phyloP scores from a whole-genome alignment of 2,797 vertebrate species.

The Sardinella longiceps region DNA sequence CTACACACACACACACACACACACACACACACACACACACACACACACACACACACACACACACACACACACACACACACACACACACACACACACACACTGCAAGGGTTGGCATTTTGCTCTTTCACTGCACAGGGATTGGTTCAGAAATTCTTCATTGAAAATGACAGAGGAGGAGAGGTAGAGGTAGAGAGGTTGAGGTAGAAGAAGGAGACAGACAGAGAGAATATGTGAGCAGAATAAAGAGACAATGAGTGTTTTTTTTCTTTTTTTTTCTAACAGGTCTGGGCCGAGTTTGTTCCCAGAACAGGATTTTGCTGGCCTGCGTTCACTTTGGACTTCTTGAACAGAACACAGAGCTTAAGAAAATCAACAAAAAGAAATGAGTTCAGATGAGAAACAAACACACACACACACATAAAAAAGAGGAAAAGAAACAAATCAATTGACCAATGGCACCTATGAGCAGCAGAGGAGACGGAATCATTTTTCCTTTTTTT shows the following conservation, averaged over 20 bases:
- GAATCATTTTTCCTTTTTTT: not conserved
- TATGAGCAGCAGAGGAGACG: not conserved
- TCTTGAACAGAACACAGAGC: not conserved
- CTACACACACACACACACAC: not conserved
- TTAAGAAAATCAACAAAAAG: conserved; percentile 30
- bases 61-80: not conserved
- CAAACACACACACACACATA: not conserved
- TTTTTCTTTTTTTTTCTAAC: conserved; percentile 2
- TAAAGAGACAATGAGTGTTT: conserved; percentile 21
- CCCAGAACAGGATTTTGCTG: conserved; percentile 40
- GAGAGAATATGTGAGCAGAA: not conserved
- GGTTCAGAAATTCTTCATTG: not conserved
- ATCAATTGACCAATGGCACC: not conserved
- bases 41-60: not conserved
- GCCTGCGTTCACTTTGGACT: not conserved
- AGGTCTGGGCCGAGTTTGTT: conserved; percentile 46
- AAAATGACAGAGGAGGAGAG: not conserved
- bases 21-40: not conserved
- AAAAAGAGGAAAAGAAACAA: not conserved
- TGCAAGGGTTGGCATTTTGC: not conserved
- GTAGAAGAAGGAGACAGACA: no score
- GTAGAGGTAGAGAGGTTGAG: not conserved
- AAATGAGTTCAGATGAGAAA: conserved; percentile 13
- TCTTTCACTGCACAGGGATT: not conserved
- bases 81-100: not conserved